Evolutionary conservation across 2,888 invertebrate genomes (phyloP).

Genomic region (Dromius quadrimaculatus): DNA sequence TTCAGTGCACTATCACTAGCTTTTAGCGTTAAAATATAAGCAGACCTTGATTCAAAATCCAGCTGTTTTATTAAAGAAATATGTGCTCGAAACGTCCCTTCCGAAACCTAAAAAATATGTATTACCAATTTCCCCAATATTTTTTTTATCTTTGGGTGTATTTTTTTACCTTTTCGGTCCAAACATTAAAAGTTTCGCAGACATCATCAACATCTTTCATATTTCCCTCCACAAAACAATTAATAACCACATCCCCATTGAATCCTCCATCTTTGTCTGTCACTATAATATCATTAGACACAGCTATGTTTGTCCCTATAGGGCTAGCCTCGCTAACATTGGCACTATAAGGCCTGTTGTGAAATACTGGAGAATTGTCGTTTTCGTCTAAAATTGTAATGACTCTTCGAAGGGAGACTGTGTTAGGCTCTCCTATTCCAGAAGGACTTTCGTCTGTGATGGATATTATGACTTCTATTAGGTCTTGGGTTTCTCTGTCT

Average conservation of each 20-base stretch:
- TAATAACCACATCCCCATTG: conserved; percentile 77
- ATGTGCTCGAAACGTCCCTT: conserved; percentile 78
- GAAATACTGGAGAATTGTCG: conserved; percentile 83
- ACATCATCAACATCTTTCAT: conserved; percentile 73
- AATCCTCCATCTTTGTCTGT: conserved; percentile 80
- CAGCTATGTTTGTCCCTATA: conserved; percentile 74
- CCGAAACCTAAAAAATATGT: conserved; percentile 68
- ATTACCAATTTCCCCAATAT: conserved; percentile 1
- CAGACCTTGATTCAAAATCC: conserved; percentile 83
- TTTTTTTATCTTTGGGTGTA: neutral
- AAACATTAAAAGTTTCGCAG: conserved; percentile 77
- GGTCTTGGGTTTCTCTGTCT: conserved; percentile 78
- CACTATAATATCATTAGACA: conserved; percentile 71
- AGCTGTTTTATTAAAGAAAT: conserved; percentile 76
- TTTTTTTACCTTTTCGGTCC: conserved; percentile 74
- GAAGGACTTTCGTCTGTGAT: conserved; percentile 82
- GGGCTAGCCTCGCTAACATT: conserved; percentile 77
- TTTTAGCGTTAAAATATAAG: conserved; percentile 77
- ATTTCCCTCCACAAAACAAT: conserved; percentile 72
- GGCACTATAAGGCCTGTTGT: conserved; percentile 79
- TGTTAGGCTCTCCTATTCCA: conserved; percentile 76
- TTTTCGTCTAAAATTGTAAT: conserved; percentile 84
- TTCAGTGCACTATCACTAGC: conserved; percentile 74
- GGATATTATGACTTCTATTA: conserved; percentile 84
- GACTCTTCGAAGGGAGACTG: conserved; percentile 81